These are phyloP conservation scores for Propithecus deckenii DNA, from an alignment of 2,797 vertebrate genomes.

Conservation along the genomic window DNA sequence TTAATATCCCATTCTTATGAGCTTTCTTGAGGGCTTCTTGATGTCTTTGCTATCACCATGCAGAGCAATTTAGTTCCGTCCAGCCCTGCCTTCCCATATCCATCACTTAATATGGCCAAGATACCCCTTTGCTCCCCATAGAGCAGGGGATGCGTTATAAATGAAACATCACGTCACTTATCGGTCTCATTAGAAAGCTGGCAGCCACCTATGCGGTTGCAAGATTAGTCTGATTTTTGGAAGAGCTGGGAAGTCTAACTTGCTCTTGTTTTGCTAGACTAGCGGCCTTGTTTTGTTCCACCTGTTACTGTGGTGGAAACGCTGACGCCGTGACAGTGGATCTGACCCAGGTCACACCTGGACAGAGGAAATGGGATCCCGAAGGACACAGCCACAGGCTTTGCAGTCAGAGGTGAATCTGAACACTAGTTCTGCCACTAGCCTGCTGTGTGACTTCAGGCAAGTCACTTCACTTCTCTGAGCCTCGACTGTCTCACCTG, in stretches of 20 bases:
- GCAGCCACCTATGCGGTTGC: not conserved
- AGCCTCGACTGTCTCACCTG: not conserved
- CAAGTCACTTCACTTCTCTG: not conserved
- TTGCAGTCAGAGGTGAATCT: not conserved
- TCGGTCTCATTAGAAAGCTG: not conserved
- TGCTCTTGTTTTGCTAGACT: not conserved
- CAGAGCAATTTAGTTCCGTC: not conserved
- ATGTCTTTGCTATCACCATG: not conserved
- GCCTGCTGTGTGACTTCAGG: not conserved
- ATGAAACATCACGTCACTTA: not conserved
- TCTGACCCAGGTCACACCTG: not conserved
- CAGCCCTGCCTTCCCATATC: not conserved
- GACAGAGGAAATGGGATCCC: not conserved
- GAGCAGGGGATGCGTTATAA: no score
- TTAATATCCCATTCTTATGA: fast-evolving
- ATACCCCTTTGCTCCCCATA: not conserved
- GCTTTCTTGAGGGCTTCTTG: not conserved
- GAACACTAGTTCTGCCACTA: not conserved
- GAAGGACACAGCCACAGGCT: not conserved
- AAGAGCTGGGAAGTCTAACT: not conserved
- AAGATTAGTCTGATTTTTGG: not conserved
- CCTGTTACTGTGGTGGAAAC: not conserved
- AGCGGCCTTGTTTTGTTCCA: not conserved
- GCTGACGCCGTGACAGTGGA: not conserved
- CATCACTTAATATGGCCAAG: not conserved